phyloP scores from a whole-genome alignment of 2,888 invertebrate species.

The Trichopria drosophilae region DNA sequence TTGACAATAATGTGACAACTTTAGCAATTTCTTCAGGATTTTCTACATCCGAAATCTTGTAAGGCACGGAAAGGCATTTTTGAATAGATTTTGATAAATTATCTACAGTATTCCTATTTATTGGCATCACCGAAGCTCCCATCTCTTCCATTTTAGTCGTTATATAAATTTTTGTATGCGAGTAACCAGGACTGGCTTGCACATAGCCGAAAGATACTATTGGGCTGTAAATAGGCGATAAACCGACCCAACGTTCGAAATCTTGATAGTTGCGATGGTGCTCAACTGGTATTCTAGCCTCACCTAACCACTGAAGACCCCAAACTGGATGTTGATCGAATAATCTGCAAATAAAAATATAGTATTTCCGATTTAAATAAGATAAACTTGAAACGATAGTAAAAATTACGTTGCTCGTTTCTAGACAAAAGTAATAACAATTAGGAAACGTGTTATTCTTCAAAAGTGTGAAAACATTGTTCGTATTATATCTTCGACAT shows the following conservation, averaged over 20 bases:
- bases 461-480: too few relatives aligned
- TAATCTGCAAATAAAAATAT: constrained; percentile 35
- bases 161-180: constrained; percentile 52
- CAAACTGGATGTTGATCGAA: constrained; percentile 56
- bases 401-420: too few relatives aligned
- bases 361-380: too few relatives aligned
- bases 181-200: constrained; percentile 51
- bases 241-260: constrained; percentile 52
- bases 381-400: too few relatives aligned
- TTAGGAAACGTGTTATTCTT: too few relatives aligned
- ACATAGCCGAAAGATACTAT: constrained; percentile 51
- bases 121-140: constrained; percentile 36
- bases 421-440: too few relatives aligned
- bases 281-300: constrained; percentile 51
- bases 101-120: constrained; percentile 43
- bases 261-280: constrained; percentile 50
- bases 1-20: constrained; percentile 47
- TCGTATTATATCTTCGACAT: too few relatives aligned
- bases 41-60: constrained; percentile 47
- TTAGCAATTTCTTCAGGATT: constrained; percentile 47
- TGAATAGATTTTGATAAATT: constrained; percentile 49
- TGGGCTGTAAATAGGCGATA: constrained; percentile 51
- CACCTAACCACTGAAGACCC: constrained; percentile 56
- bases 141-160: constrained; percentile 52
- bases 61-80: constrained; percentile 48